Evolutionary conservation across 2,113 vertebrate species (phyloP).

Genomic region (Lycaon pictus): DNA sequence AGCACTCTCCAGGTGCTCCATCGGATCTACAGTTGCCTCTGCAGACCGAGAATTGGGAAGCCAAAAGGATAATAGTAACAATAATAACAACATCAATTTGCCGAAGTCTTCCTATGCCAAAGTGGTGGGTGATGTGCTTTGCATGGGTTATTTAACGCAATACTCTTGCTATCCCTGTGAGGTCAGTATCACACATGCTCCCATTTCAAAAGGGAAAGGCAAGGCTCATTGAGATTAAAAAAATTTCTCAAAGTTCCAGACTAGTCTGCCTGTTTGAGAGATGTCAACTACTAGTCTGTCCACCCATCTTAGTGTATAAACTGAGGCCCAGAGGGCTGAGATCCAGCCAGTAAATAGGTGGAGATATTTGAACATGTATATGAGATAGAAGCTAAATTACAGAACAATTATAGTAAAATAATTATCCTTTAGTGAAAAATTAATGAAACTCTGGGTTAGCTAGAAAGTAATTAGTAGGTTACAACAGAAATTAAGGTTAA

Average conservation of each 20-base stretch:
- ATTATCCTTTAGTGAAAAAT: constrained; percentile 70
- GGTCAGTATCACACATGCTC: not conserved
- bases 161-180: not conserved
- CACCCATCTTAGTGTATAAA: not conserved
- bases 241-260: not conserved
- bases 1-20: not conserved
- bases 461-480: constrained; percentile 63
- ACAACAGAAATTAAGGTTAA: constrained; percentile 60
- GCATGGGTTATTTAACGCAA: not conserved
- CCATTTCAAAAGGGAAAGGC: not conserved
- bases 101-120: not conserved
- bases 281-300: not conserved
- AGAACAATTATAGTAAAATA: constrained; percentile 37
- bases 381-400: constrained; percentile 26
- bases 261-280: not conserved
- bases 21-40: not conserved
- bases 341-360: not conserved
- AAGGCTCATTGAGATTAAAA: not conserved
- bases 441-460: constrained; percentile 51
- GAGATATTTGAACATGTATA: not conserved
- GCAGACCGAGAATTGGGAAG: not conserved
- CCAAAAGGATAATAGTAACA: not conserved
- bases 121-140: not conserved
- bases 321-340: not conserved
- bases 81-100: not conserved